These are phyloP conservation scores for Alligator sinensis DNA, from an alignment of 2,113 vertebrate genomes.

Conservation along the genomic window DNA sequence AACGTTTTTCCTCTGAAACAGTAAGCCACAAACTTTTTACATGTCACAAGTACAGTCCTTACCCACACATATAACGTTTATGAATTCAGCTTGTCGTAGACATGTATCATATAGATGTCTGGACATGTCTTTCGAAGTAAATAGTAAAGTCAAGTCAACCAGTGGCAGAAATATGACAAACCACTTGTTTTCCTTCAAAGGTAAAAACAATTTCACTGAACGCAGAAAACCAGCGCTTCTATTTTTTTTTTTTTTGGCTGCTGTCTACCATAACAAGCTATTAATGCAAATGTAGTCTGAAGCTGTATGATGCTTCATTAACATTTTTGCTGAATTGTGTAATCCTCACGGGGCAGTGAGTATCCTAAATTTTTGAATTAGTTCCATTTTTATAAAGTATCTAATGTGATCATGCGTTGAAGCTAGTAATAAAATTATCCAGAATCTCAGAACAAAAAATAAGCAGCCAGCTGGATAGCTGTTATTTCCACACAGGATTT, in stretches of 20 bases:
- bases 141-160: background rate
- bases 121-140: slow-evolving; percentile 10
- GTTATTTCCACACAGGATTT: background rate
- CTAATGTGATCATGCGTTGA: slow-evolving; percentile 23
- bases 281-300: slow-evolving; percentile 29
- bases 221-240: background rate
- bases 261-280: background rate
- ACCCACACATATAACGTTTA: background rate
- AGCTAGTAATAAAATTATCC: slow-evolving; percentile 25
- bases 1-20: background rate
- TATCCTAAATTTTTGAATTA: slow-evolving; percentile 54
- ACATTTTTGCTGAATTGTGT: slow-evolving; percentile 70
- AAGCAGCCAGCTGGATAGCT: background rate
- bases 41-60: background rate
- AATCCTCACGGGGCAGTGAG: slow-evolving; percentile 35
- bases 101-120: background rate
- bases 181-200: slow-evolving; percentile 22
- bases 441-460: background rate
- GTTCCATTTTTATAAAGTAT: slow-evolving; percentile 39
- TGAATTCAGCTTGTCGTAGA: background rate
- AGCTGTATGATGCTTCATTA: slow-evolving; percentile 45
- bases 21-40: background rate
- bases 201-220: background rate
- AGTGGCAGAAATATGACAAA: background rate
- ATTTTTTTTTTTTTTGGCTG: background rate